Percentiles rank a stretch among this genome's conserved stretches.
These are phyloP conservation scores for Aporrectodea caliginosa DNA, from an alignment of 1,140 invertebrate genomes.

Conservation along the genomic window DNA sequence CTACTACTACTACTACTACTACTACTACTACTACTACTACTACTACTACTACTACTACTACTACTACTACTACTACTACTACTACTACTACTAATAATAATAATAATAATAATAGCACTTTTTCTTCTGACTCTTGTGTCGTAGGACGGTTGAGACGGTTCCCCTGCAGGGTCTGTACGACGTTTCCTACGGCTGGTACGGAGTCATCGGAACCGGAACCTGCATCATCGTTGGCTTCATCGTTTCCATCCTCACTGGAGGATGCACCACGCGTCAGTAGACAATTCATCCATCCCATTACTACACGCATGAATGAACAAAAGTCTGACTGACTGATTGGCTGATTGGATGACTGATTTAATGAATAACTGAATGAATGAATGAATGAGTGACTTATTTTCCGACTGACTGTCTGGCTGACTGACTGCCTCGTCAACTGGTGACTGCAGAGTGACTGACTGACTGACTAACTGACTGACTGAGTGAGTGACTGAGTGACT, in stretches of 20 bases:
- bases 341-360: no score
- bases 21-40: slow-evolving; percentile 5
- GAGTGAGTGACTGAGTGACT: no score
- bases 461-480: no score
- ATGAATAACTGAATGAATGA: slow-evolving; percentile 4
- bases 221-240: slow-evolving; percentile 15
- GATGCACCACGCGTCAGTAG: slow-evolving; percentile 8
- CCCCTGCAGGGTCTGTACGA: slow-evolving; percentile 6
- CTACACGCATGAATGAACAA: no score
- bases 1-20: background rate
- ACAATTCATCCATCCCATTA: no score
- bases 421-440: no score
- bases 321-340: no score
- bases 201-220: background rate
- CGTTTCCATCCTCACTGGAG: slow-evolving; percentile 11
- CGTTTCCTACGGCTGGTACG: slow-evolving; percentile 21
- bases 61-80: slow-evolving; percentile 14
- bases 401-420: no score
- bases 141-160: background rate
- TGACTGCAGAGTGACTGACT: no score
- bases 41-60: background rate
- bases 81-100: slow-evolving; percentile 4
- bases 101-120: slow-evolving; percentile 5
- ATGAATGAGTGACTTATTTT: no score
- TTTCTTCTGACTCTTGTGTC: background rate